A percentile compares a stretch with the other conserved stretches of the same genome.
These are phyloP conservation scores for Vipera ursinii DNA, from an alignment of 2,797 vertebrate species.

Conservation along the genomic window DNA sequence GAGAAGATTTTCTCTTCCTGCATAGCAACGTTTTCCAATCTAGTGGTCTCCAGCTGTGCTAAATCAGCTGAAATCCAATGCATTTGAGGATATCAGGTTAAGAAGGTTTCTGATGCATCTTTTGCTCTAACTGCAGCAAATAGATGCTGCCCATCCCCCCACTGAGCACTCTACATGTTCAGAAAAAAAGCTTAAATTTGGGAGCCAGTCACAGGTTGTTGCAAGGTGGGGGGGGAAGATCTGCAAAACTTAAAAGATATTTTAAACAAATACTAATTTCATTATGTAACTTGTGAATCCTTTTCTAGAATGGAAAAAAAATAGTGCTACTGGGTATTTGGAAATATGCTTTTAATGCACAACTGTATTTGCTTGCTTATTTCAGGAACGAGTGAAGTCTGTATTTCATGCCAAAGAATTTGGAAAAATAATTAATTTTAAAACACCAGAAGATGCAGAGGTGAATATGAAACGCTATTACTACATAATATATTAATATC, in stretches of 20 bases:
- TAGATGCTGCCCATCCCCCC: not conserved
- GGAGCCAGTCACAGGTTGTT: not conserved
- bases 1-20: not conserved
- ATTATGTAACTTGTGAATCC: not conserved
- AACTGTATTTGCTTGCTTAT: slow-evolving; percentile 34
- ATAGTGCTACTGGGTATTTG: not conserved
- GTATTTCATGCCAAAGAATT: slow-evolving; percentile 98
- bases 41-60: not conserved
- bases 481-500: not conserved
- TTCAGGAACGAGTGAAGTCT: slow-evolving; percentile 93
- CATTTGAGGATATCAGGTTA: not conserved
- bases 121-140: not conserved
- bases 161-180: not conserved
- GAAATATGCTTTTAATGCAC: slow-evolving; percentile 9
- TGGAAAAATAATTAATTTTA: slow-evolving; percentile 98
- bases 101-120: not conserved
- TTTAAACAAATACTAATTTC: not conserved
- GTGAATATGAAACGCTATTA: slow-evolving; percentile 69
- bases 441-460: slow-evolving; percentile 86
- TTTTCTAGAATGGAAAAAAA: not conserved
- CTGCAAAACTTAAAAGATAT: not conserved
- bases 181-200: not conserved
- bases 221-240: not conserved
- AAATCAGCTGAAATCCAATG: not conserved
- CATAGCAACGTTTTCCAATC: not conserved